These are phyloP conservation scores for Albula glossodonta DNA, from an alignment of 2,113 vertebrate species.

Conservation along the genomic window DNA sequence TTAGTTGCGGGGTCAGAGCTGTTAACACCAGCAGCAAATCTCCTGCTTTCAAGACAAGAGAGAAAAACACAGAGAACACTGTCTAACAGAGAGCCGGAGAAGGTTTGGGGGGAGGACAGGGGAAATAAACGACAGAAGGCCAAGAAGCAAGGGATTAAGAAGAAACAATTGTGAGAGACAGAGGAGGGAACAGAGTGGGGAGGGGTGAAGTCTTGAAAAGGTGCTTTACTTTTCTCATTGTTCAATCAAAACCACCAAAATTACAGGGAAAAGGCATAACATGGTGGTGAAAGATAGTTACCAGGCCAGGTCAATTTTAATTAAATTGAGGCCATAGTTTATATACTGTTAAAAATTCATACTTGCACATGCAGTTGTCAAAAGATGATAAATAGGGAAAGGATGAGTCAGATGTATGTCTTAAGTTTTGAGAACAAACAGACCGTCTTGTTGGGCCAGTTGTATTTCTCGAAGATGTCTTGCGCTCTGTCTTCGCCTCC, in stretches of 20 bases:
- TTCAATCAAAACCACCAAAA: neutral
- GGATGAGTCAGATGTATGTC: constrained; percentile 1
- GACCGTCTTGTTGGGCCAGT: constrained; percentile 98
- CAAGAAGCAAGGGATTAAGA: neutral
- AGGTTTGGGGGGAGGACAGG: neutral
- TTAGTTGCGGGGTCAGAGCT: constrained; percentile 60
- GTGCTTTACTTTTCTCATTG: neutral
- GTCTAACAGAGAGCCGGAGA: neutral
- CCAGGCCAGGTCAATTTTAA: neutral
- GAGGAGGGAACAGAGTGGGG: neutral
- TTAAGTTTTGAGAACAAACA: constrained; percentile 47
- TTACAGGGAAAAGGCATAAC: neutral
- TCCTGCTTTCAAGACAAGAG: constrained; percentile 1
- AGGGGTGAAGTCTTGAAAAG: neutral
- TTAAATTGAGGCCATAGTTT: neutral
- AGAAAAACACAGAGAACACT: constrained; percentile 11
- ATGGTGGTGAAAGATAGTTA: neutral
- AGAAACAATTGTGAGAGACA: neutral
- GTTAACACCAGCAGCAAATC: constrained; percentile 51
- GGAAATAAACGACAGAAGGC: neutral
- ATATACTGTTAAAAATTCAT: neutral
- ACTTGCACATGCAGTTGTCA: neutral
- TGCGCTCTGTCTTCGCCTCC: constrained; percentile 95
- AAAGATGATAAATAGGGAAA: neutral
- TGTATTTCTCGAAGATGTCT: constrained; percentile 96